Base-by-base conservation (phyloP, 2,797 vertebrate genomes). In the Jordanella pulchra region DNA sequence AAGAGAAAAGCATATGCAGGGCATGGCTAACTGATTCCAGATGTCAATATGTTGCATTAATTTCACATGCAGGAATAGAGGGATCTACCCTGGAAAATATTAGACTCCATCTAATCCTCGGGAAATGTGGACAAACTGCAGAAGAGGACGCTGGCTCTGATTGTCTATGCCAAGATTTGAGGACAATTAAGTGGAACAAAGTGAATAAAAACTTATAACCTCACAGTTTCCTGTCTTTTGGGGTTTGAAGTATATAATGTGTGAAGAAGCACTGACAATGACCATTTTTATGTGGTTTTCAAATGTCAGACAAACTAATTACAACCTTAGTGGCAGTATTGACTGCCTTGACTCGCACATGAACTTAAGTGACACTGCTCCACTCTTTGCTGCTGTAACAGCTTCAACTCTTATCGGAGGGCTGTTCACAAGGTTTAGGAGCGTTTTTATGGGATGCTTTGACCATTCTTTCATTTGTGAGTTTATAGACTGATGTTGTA, bases 21-120 rank as follows among this genome's bases (percentile, higher is more conserved):
- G 81, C 66, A 72, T 56, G 65, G 74, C 50, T 89, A 91, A 93
- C 55, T 45, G 53, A 75, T 60, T 86, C 89, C 92, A 93, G 90
- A 93, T 93, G 89, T 88, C 85, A 79, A 87, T 86, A 89, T 81
- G 71, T 86, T 90, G 82, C 83, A 91, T 93, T 91, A 90, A 91
- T 82, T 25, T 93, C 89, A 91, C 85, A 89, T 80, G 60, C 84
- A 91, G 63, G 45, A 82, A 86, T 74, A 67, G 56, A 79, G 84
- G 79, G 83, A 90, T 82, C 84, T 78, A 85, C 88, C 84, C 79
- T 55, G 92, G 92, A 93, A 93, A 91, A 90, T 90, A 90, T 92
- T 81, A 87, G 68, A 80, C 75, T 47, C 65, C 64, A 84, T 85
- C 69, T 84, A 81, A 87, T 88, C 77, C 79, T 74, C 76, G 86